Evolutionary conservation across 2,797 vertebrate species (phyloP), one percentile per base, ranked within the genome.

Genomic region (Scyliorhinus canicula): DNA sequence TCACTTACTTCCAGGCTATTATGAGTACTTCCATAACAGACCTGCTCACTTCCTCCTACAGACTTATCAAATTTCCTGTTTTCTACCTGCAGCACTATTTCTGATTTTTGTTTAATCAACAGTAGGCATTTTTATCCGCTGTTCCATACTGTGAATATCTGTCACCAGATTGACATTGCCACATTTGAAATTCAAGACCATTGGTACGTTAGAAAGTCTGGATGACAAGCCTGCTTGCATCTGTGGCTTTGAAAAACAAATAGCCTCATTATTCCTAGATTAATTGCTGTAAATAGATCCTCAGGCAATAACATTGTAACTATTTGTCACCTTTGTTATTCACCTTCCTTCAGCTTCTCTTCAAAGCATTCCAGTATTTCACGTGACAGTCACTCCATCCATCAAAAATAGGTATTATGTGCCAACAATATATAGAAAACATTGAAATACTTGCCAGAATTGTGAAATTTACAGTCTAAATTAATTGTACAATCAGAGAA

Each of bases 221-320:
- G 44, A 74, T 94, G 93, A 74, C 93, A 94, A 94, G 50, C 19
- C 26, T 69, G 19, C 12, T 31, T 16, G 44, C 31, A 6, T 74
- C 93, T 55, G 44, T 19, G 14, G 67, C 28, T 71, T 93, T 52
- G 44, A 93, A 50, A 44, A 90, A 60, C 28, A 90, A 47, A 26
- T 7, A 9, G 47, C 16, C 65, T 94, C 71, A 71, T 94, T 69
- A 71, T 74, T 94, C 44, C 67, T 74, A 74, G 93, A 94, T 94
- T 94, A 94, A 94, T 74, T 74, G 12, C 93, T 74, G 47, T 55
- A 94, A 94, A 94, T 52, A 71, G 44, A 94, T 50, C 93, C 50
- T 94, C 93, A 94, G 65, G 67, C 93, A 74, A 94, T 71, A 52
- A 35, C 65, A 71, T 21, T n/a, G 16, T 35, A 50, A 44, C 93